Conservation (phyloP, 2,888 invertebrate genomes). For the Luperina testacea region DNA sequence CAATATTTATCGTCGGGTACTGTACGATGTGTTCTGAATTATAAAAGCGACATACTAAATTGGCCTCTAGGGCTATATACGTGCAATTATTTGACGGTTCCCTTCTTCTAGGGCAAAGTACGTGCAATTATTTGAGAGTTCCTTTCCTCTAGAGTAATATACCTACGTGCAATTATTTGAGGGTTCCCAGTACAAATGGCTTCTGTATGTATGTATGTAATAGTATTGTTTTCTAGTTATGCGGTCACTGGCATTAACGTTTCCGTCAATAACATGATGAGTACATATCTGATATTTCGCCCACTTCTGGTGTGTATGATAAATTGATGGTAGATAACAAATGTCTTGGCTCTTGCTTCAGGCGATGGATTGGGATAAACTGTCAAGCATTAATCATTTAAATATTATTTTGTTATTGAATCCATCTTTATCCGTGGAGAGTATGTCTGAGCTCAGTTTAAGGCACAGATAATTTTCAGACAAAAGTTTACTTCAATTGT, state of each 20-base stretch:
- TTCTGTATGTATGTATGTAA: background rate
- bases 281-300: slow-evolving; percentile 24
- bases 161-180: slow-evolving; percentile 70
- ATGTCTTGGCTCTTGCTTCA: slow-evolving; percentile 11
- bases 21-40: slow-evolving; percentile 76
- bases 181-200: slow-evolving; percentile 50
- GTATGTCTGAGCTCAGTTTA: no score
- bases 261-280: slow-evolving; percentile 35
- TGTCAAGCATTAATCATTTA: background rate
- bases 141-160: slow-evolving; percentile 67
- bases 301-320: slow-evolving; percentile 30
- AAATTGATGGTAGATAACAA: slow-evolving; percentile 9
- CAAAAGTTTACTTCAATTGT: no score
- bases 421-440: background rate
- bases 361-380: background rate
- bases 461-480: no score
- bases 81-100: slow-evolving; percentile 64
- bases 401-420: background rate
- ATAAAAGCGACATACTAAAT: slow-evolving; percentile 79
- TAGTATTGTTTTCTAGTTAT: slow-evolving; percentile 24
- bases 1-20: no score
- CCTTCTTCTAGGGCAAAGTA: no score
- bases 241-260: slow-evolving; percentile 42
- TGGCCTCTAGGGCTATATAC: slow-evolving; percentile 72
- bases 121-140: no score